A percentile compares a stretch with the other conserved stretches of the same genome.
Conservation (phyloP, 2,113 vertebrate genomes). For the Vanacampus margaritifer region DNA sequence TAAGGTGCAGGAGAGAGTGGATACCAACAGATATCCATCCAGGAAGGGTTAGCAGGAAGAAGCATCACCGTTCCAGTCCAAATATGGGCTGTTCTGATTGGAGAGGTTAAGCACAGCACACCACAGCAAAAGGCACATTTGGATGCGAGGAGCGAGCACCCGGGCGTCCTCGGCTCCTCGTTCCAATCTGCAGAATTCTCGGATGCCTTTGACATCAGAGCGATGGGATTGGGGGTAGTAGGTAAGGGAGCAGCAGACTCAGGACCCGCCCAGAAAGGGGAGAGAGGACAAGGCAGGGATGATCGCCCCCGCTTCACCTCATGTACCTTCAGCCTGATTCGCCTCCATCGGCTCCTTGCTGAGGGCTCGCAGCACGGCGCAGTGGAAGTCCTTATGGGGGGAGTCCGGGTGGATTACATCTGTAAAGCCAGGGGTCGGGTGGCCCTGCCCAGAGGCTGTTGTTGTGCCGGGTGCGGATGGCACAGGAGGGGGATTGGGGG, state of each 20-base stretch:
- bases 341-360: conserved; percentile 63
- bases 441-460: conserved; percentile 8
- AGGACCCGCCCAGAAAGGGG: conserved; percentile 39
- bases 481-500: conserved; percentile 22
- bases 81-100: conserved; percentile 47
- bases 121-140: conserved; percentile 28
- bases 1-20: conserved; percentile 14
- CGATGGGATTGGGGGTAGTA: conserved; percentile 2
- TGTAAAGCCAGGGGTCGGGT: not conserved
- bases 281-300: conserved; percentile 51
- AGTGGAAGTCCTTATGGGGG: conserved; percentile 78
- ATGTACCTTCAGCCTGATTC: conserved; percentile 75
- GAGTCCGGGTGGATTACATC: conserved; percentile 52
- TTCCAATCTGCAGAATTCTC: conserved; percentile 55
- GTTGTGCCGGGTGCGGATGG: conserved; percentile 11
- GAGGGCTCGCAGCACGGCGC: conserved; percentile 75
- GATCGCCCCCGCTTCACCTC: conserved; percentile 42
- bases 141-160: conserved; percentile 10
- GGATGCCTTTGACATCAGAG: conserved; percentile 58
- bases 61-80: conserved; percentile 25
- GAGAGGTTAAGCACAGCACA: conserved; percentile 34
- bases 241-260: conserved; percentile 39
- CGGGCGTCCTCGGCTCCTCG: conserved; percentile 38
- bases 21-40: conserved; percentile 30
- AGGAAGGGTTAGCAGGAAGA: conserved; percentile 47